Evolutionary conservation across 1,140 invertebrate genomes (phyloP).

Genomic region (Drosophila equinoxialis): DNA sequence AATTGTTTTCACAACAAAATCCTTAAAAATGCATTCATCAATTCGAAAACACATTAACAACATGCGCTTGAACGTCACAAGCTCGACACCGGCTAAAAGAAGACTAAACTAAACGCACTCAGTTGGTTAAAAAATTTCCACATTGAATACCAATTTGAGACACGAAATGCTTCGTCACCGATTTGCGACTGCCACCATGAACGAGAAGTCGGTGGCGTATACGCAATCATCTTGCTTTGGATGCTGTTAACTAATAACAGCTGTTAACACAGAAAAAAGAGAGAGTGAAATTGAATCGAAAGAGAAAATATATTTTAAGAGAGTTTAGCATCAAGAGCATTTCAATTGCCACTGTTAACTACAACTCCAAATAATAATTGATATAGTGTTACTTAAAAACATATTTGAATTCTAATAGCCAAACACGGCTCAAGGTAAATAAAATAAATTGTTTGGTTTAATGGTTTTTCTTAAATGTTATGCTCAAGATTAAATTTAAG

Average conservation of each 20-base stretch:
- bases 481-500: not conserved
- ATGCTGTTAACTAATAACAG: constrained; percentile 15
- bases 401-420: not conserved
- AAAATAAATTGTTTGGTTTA: not conserved
- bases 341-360: not conserved
- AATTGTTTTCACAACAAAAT: not conserved
- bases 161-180: constrained; percentile 27
- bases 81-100: constrained; percentile 69
- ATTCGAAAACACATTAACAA: constrained; percentile 10
- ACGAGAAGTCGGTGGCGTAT: constrained; percentile 43
- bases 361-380: not conserved
- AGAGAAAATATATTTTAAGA: not conserved
- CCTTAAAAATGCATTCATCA: not conserved
- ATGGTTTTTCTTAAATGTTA: not conserved
- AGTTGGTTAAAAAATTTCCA: constrained; percentile 21
- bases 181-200: not conserved
- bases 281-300: not conserved
- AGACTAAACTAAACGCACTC: constrained; percentile 55
- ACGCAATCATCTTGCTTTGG: constrained; percentile 37
- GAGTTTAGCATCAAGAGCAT: not conserved
- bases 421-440: not conserved
- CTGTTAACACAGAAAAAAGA: not conserved
- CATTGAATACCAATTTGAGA: constrained; percentile 26
- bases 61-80: constrained; percentile 49
- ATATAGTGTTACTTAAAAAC: not conserved